Percentiles rank a stretch among this genome's conserved stretches.
phyloP scores from a whole-genome alignment of 2,888 invertebrate species.

The Orgyia antiqua region DNA sequence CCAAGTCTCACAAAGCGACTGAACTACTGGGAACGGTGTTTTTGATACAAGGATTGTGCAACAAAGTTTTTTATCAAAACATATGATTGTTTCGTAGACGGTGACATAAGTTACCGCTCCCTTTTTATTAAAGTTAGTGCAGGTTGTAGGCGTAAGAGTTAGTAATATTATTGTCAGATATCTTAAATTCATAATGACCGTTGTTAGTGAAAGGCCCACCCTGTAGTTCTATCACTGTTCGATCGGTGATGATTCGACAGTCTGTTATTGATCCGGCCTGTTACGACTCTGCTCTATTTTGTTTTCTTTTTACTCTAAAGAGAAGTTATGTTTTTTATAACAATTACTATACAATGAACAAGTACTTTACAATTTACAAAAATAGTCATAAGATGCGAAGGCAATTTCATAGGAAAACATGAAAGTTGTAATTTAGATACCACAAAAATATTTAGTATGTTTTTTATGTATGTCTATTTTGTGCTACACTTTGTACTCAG shows the following conservation, averaged over 20 bases:
- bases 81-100: no score
- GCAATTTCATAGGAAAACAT: constrained; percentile 26
- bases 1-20: constrained; percentile 17
- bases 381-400: constrained; percentile 32
- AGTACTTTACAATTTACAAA: constrained; percentile 25
- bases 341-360: constrained; percentile 23
- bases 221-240: constrained; percentile 57
- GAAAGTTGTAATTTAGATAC: no score
- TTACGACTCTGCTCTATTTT: constrained; percentile 31
- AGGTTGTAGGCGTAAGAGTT: constrained; percentile 40
- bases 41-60: constrained; percentile 11
- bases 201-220: constrained; percentile 50
- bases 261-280: constrained; percentile 16
- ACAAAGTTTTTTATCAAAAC: no score
- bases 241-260: constrained; percentile 16
- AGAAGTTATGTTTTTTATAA: constrained; percentile 11
- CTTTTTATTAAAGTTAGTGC: constrained; percentile 19
- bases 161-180: constrained; percentile 70
- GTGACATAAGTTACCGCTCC: constrained; percentile 19
- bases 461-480: constrained; percentile 31
- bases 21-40: constrained; percentile 22
- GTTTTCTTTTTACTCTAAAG: constrained; percentile 11
- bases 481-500: constrained; percentile 49
- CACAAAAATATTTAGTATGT: no score
- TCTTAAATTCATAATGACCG: constrained; percentile 63